Base-by-base conservation (phyloP, 2,888 invertebrate species). In the Yponomeuta plumbellus region DNA sequence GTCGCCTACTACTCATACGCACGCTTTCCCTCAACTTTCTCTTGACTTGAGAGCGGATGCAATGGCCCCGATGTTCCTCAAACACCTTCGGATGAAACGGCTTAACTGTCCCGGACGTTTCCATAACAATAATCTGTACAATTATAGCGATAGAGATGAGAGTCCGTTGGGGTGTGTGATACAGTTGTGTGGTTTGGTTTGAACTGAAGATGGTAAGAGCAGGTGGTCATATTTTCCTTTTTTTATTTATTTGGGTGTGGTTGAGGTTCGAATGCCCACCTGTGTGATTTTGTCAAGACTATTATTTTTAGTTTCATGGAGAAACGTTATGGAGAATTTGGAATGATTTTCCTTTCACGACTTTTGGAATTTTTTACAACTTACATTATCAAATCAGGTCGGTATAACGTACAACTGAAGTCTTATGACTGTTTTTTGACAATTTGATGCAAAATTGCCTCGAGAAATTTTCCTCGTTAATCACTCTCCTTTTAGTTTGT, bases 21-120 rank as follows among this genome's bases (percentile, higher is more conserved):
- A 77, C 84, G 56, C 65, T 86, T 89, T 89, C 89, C 89, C 83
- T 87, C 73, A 34, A 64, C 63, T 64, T 64, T 64, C 63, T 44
- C 40, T 62, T 21, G 40, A 73, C 71, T 76, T 73, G 76, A 80
- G 80, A 74, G 80, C 83, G 83, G 84, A 81, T 82, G 81, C 77
- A 75, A 76, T 82, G 84, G 77, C 83, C 82, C 76, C 80, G 72
- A 79, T 81, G 76, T 69, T 57, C 66, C 20, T 52, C 17, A 11
- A 68, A 66, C 61, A 64, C 66, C 67, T 64, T 26, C 61, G 62
- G 56, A 67, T 13, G 68, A 61, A 76, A 73, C 67, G 71, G 64
- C 72, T 44, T 72, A 79, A 72, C 44, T 70, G 11, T 66, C 59
- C 2, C 1, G 22, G 3, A 34, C n/a, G 11, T 10, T 11, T 11